These are phyloP conservation scores for Nebria salina DNA, from an alignment of 2,888 invertebrate genomes.

Conservation along the genomic window DNA sequence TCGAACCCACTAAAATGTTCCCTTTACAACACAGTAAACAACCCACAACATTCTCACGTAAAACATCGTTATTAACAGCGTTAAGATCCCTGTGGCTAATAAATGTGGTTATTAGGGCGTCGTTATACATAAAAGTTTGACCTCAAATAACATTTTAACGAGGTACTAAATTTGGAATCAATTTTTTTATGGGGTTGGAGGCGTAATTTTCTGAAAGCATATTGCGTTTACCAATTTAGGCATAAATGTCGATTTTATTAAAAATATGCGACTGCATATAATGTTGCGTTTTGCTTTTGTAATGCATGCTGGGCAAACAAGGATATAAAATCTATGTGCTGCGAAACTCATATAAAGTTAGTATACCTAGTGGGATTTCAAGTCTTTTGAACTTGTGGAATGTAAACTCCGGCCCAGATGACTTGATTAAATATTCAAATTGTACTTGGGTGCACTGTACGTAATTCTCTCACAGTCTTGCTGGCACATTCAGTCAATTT, in stretches of 20 bases:
- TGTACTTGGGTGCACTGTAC: constrained; percentile 3
- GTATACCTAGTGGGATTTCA: constrained; percentile 4
- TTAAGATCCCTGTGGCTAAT: neutral
- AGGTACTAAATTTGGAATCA: neutral
- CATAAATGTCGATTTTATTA: neutral
- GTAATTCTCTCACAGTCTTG: neutral
- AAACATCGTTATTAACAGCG: neutral
- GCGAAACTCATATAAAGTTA: neutral
- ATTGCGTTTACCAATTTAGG: neutral
- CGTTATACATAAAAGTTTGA: neutral
- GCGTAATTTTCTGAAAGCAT: neutral
- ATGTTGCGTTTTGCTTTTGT: neutral
- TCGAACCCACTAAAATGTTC: neutral
- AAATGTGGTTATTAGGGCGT: neutral
- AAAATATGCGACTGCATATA: neutral
- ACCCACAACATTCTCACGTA: neutral
- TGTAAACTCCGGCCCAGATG: constrained; percentile 17
- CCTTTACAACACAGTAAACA: neutral
- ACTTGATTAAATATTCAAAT: constrained; percentile 25
- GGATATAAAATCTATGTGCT: neutral
- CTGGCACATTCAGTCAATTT: constrained; percentile 4
- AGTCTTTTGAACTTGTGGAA: constrained; percentile 21
- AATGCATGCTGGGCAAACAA: neutral
- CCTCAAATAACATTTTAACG: neutral
- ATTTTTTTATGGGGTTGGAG: neutral